Base-by-base conservation (phyloP, 2,113 vertebrate species). In the Siniperca knerii region DNA sequence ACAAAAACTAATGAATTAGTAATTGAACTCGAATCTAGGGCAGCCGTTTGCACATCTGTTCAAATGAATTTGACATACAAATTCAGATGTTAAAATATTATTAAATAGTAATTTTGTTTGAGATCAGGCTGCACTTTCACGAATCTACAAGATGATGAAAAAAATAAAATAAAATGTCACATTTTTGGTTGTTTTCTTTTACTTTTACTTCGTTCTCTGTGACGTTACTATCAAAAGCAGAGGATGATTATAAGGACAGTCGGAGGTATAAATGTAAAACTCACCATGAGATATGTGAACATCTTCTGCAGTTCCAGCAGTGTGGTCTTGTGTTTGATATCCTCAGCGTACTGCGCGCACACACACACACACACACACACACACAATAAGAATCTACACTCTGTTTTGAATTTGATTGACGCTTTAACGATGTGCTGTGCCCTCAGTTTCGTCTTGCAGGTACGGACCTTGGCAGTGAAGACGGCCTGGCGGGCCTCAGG, bases 271-370 rank as follows among this genome's bases (percentile, higher is more conserved):
- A 15, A 37, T 12, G n/a, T 46, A 8, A 11, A 68, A 74, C 93
- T 87, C 83, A 99, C 98, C 98, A 99, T 99, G 87, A 99, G 96
- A 94, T 99, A 99, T 0, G 98, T 99, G 95, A 99, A 99, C 98
- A 99, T 99, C 94, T 99, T 99, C 93, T 99, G 98, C 74, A 99
- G 97, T 86, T 99, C 98, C 90, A 99, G 95, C 6, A 99, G 95
- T 2, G 98, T 99, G 61, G 98, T 99, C 94, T 99, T 99, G 90
- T 99, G 98, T 94, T 99, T 99, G 93, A 99, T 99, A 68, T 99
- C 98, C 94, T 99, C 98, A 16, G 97, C 97, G 83, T 99, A 99
- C 98, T 99, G 86, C 9, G 77, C 81, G 76, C 18, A 71, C 44
- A 82, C 48, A 82, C 72, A 61, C 48, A 65, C 18, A 54, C 4